These are phyloP conservation scores for Operophtera brumata DNA, from an alignment of 2,888 invertebrate genomes.

Conservation along the genomic window DNA sequence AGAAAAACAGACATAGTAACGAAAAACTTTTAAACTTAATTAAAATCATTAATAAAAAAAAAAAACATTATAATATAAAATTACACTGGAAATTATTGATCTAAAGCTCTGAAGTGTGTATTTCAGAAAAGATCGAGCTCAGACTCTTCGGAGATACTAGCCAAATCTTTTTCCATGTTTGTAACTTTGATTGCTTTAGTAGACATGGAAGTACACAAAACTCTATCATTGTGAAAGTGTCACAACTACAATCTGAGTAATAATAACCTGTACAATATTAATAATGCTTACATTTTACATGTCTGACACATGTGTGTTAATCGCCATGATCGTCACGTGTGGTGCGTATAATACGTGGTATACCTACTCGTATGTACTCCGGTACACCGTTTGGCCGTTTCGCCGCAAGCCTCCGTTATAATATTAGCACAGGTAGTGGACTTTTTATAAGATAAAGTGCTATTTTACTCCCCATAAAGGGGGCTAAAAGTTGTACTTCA, in stretches of 20 bases:
- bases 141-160: no score
- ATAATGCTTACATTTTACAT: constrained; percentile 3
- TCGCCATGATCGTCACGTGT: constrained; percentile 15
- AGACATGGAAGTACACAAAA: background rate
- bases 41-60: no score
- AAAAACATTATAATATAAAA: no score
- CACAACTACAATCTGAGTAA: no score
- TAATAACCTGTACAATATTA: background rate
- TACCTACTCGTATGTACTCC: no score
- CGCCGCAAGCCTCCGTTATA: constrained; percentile 25
- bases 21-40: no score
- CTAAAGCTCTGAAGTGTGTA: no score
- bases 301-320: constrained; percentile 15
- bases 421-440: constrained; percentile 24
- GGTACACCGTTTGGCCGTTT: constrained; percentile 29
- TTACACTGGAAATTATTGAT: no score
- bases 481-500: background rate
- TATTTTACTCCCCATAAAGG: background rate
- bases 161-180: no score
- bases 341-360: constrained; percentile 17
- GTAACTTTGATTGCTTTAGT: background rate
- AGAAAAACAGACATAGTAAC: no score
- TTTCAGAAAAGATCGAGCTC: no score
- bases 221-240: background rate
- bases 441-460: constrained; percentile 1